A percentile compares a stretch with the other conserved stretches of the same genome.
Conservation (phyloP, 1,140 invertebrate genomes). For the Trinorchestia longiramus region DNA sequence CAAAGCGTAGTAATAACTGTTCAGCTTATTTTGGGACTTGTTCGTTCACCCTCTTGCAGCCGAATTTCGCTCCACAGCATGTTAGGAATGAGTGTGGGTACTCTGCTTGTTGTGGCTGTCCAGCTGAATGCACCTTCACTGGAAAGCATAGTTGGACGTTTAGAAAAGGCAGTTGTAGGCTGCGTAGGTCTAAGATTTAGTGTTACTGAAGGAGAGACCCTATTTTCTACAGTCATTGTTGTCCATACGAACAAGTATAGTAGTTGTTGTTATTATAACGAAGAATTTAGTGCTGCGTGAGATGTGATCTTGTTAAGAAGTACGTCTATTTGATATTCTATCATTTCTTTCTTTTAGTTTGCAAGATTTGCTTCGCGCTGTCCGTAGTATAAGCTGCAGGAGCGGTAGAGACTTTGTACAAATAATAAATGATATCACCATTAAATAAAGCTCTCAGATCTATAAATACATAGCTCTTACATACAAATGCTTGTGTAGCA, state of each 20-base stretch:
- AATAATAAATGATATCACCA: neutral
- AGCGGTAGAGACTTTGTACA: neutral
- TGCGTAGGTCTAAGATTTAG: slow-evolving; percentile 20
- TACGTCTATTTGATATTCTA: neutral
- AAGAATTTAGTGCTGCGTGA: slow-evolving; percentile 38
- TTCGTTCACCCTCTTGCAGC: neutral
- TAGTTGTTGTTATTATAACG: slow-evolving; percentile 16
- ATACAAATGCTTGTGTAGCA: neutral
- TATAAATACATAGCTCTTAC: neutral
- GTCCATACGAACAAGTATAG: slow-evolving; percentile 43
- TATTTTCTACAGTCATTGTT: slow-evolving; percentile 43
- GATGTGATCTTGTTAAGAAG: slow-evolving; percentile 29
- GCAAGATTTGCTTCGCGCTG: neutral
- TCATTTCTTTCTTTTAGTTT: neutral
- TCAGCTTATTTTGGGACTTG: neutral
- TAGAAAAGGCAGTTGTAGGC: slow-evolving; percentile 13
- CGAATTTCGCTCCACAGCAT: neutral
- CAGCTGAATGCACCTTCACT: neutral
- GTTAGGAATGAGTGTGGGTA: neutral
- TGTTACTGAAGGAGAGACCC: slow-evolving; percentile 35
- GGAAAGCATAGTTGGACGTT: neutral
- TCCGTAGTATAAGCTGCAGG: neutral
- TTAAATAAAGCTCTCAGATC: neutral
- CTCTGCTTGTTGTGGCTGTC: neutral
- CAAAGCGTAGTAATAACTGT: no score